A percentile compares a stretch with the other conserved stretches of the same genome.
Evolutionary conservation across 2,797 vertebrate species (phyloP).

Genomic region (Poecile montanus): DNA sequence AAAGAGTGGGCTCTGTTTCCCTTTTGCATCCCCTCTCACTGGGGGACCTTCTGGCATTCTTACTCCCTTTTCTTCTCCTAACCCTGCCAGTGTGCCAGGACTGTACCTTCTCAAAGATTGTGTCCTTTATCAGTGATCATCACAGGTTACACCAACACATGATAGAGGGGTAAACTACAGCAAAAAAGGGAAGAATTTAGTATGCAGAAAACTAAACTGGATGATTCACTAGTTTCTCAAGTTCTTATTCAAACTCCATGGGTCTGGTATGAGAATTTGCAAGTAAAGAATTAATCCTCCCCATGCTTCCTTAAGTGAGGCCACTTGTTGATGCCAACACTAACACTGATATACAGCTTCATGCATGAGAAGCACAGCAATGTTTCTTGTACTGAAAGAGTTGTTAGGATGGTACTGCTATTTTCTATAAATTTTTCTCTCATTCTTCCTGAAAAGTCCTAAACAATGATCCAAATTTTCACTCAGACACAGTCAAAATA

Average conservation of each 20-base stretch:
- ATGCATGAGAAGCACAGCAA: neutral
- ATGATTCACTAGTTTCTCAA: neutral
- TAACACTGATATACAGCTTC: neutral
- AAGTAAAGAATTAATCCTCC: neutral
- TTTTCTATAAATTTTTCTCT: neutral
- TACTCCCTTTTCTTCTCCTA: neutral
- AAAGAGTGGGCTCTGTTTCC: neutral
- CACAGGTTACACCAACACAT: neutral
- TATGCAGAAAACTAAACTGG: neutral
- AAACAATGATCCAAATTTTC: slow-evolving; percentile 11
- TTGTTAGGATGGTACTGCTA: neutral
- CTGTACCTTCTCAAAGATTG: neutral
- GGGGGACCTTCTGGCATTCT: neutral
- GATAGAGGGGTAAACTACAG: neutral
- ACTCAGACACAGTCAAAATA: slow-evolving; percentile 20
- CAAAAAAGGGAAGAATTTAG: neutral
- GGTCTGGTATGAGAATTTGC: neutral
- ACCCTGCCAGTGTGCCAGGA: neutral
- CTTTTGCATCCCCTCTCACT: neutral
- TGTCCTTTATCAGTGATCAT: neutral
- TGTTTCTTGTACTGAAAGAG: neutral
- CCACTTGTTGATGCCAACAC: neutral
- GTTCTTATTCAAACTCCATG: neutral
- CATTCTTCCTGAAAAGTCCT: neutral
- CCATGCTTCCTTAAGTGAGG: neutral